Percentiles rank a stretch among this genome's conserved stretches.
These are phyloP conservation scores for Drosophila prosaltans DNA, from an alignment of 1,140 invertebrate species.

Conservation along the genomic window DNA sequence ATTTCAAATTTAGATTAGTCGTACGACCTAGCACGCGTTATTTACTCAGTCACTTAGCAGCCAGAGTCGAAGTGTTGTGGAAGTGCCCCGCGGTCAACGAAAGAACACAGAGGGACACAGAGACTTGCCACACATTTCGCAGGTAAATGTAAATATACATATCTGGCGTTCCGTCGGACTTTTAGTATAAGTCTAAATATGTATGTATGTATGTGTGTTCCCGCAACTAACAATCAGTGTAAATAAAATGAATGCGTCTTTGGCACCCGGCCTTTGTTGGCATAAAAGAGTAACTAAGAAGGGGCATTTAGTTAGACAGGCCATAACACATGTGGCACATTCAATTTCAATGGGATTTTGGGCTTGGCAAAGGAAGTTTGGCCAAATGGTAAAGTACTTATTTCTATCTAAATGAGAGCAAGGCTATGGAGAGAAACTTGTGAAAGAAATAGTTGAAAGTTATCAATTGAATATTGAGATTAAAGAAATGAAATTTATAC, in stretches of 20 bases:
- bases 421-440: neutral
- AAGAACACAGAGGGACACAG: conserved; percentile 48
- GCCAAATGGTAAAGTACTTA: neutral
- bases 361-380: conserved; percentile 3
- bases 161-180: conserved; percentile 29
- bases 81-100: conserved; percentile 47
- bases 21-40: conserved; percentile 70
- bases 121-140: conserved; percentile 66
- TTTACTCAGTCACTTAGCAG: conserved; percentile 63
- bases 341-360: conserved; percentile 1
- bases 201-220: neutral
- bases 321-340: neutral
- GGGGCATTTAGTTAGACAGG: conserved; percentile 30
- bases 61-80: conserved; percentile 39
- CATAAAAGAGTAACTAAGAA: conserved; percentile 15
- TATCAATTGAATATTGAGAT: too few relatives aligned
- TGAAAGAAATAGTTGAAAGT: too few relatives aligned
- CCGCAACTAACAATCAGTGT: conserved; percentile 23
- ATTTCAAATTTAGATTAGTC: conserved; percentile 46
- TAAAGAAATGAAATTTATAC: too few relatives aligned
- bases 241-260: conserved; percentile 26
- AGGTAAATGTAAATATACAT: conserved; percentile 66
- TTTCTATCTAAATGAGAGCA: neutral
- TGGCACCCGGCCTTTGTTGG: conserved; percentile 55
- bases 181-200: neutral